Conservation (phyloP, 2,797 vertebrate genomes). For the Cynodonichthys magdalenae region DNA sequence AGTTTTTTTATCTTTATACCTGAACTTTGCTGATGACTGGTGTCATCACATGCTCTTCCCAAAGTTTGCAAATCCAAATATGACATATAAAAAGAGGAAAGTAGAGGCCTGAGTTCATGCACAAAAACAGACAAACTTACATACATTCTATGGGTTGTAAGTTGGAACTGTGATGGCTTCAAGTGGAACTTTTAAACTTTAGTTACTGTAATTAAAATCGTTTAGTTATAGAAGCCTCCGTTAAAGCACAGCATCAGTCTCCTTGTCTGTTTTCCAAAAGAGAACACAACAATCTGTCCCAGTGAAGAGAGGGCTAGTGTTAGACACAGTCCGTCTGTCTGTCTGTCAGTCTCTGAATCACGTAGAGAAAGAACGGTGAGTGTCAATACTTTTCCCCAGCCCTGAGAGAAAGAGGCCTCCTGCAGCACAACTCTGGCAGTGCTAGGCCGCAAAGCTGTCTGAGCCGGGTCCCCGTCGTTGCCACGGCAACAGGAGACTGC, state of each 20-base stretch:
- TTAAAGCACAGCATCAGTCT: slow-evolving; percentile 38
- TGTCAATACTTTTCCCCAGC: slow-evolving; percentile 48
- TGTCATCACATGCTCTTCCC: too few relatives aligned
- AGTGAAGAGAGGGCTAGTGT: slow-evolving; percentile 35
- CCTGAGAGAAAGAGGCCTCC: slow-evolving; percentile 70
- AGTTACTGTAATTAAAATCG: slow-evolving; percentile 52
- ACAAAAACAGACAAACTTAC: too few relatives aligned
- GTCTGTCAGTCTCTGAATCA: slow-evolving; percentile 52
- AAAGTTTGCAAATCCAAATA: too few relatives aligned
- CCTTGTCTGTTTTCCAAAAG: slow-evolving; percentile 30
- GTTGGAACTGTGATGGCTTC: slow-evolving; percentile 8
- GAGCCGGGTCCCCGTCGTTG: slow-evolving; percentile 80
- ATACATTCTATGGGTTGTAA: too few relatives aligned
- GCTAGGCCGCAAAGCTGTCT: slow-evolving; percentile 75
- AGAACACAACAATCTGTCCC: slow-evolving; percentile 30
- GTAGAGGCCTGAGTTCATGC: too few relatives aligned
- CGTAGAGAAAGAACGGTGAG: slow-evolving; percentile 43
- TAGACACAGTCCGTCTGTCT: slow-evolving; percentile 44
- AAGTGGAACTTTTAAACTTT: slow-evolving; percentile 47
- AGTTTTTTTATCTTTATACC: too few relatives aligned
- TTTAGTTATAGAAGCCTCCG: slow-evolving; percentile 35
- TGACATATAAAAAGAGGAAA: too few relatives aligned
- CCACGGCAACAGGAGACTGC: slow-evolving; percentile 83
- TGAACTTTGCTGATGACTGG: too few relatives aligned
- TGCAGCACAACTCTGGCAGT: slow-evolving; percentile 79